Evolutionary conservation across 1,140 invertebrate species (phyloP), one percentile per base, ranked within the genome.

Genomic region (Campodea augens): DNA sequence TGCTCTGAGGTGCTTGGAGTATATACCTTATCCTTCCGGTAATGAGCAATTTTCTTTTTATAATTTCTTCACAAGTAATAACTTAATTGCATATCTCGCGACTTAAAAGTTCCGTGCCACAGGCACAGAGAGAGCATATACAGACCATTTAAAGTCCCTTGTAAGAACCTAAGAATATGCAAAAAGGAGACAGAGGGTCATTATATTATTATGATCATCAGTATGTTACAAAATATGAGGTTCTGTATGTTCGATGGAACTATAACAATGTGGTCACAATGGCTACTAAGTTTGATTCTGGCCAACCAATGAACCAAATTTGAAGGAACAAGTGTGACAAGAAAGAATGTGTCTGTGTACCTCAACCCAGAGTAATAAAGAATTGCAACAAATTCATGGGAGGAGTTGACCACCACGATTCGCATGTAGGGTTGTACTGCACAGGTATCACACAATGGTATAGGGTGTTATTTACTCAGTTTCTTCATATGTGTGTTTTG

Each of bases 341-440:
- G 39, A 57, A 60, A 44, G 52, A 48, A 32, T 55, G 49, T 48
- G 53, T 59, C 44, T 50, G 60, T 29, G 56, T 68, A 46, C 47
- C 57, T 42, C 61, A 60, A 51, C 61, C 65, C 42, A 53, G 62
- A 50, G 57, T 65, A 41, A 57, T 68, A 15, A 51, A 51, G 38
- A 57, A 59, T 43, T 69, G 68, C 51, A 68, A 69, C 55, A 53
- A 46, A 44, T 58, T 65, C 52, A 69, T 68, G 65, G 65, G 63
- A 40, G 62, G 61, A 32, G 64, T 67, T 15, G 51, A 54, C 41
- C 36, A 50, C 18, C 36, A 45, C 10, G 51, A 54, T 32, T 10
- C 15, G 27, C 27, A 10, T 10, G 7, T 32, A 7, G 58, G 51
- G 37, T 52, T 65, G 25, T 58, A 57, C 18, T 54, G 58, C 38